A percentile compares a stretch with the other conserved stretches of the same genome.
phyloP scores from a whole-genome alignment of 2,797 vertebrate species.

The Fratercula arctica region DNA sequence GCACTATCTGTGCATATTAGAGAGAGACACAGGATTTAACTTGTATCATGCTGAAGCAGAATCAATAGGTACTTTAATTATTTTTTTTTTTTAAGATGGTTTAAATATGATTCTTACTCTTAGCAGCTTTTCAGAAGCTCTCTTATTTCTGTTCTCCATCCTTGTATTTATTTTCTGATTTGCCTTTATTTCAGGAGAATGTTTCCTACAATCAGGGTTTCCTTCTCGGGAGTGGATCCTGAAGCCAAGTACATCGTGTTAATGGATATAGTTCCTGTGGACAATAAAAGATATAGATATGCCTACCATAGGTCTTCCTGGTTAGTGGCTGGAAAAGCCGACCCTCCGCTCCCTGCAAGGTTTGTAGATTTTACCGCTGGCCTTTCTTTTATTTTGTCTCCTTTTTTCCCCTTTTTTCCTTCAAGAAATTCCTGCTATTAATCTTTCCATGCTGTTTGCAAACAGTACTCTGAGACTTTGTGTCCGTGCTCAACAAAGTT shows the following conservation, averaged over 20 bases:
- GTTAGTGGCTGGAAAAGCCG: constrained; percentile 97
- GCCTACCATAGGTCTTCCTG: constrained; percentile 98
- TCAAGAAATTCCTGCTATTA: background rate
- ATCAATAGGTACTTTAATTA: background rate
- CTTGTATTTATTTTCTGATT: background rate
- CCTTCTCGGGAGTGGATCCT: constrained; percentile 94
- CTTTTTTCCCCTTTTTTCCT: background rate
- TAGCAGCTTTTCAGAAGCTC: background rate
- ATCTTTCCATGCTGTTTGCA: background rate
- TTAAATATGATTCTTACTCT: background rate
- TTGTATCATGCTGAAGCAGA: background rate
- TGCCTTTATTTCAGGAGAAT: constrained; percentile 85
- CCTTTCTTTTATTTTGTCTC: background rate
- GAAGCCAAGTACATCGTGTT: constrained; percentile 97
- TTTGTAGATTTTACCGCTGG: constrained; percentile 62
- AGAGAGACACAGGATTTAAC: background rate
- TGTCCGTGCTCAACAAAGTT: background rate
- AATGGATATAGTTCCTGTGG: constrained; percentile 98
- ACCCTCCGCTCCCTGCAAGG: constrained; percentile 96
- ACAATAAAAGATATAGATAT: constrained; percentile 97
- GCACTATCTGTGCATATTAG: background rate
- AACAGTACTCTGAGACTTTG: background rate
- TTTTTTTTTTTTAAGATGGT: background rate
- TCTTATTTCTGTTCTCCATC: background rate
- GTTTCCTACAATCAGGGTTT: constrained; percentile 98